Evolutionary conservation across 2,888 invertebrate species (phyloP).

Genomic region (Trachelus troglodyta): DNA sequence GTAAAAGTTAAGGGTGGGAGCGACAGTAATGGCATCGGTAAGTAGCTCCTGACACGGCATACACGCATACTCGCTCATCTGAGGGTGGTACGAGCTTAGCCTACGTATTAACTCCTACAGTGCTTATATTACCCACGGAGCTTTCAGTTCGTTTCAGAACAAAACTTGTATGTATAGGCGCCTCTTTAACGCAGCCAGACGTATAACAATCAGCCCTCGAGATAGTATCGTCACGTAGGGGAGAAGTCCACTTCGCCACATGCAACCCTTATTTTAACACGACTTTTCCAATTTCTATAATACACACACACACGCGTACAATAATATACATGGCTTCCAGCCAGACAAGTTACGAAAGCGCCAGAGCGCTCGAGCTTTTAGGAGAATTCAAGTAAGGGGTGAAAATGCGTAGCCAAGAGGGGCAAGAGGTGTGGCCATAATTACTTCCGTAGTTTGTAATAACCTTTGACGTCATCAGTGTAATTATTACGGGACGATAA

Average conservation of each 20-base stretch:
- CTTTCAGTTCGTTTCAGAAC: neutral
- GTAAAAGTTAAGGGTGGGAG: conserved; percentile 17
- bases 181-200: neutral
- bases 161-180: neutral
- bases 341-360: neutral
- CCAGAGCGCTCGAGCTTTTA: neutral
- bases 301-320: neutral
- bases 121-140: neutral
- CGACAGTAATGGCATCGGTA: conserved; percentile 39
- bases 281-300: neutral
- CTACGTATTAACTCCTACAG: neutral
- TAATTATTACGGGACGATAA: conserved; percentile 12
- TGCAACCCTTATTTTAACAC: neutral
- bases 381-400: neutral
- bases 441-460: conserved; percentile 14
- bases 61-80: neutral
- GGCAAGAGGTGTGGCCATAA: conserved; percentile 5
- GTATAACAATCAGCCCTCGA: conserved; percentile 7
- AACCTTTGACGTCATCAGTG: conserved; percentile 17
- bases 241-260: conserved; percentile 2
- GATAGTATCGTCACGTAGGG: conserved; percentile 9
- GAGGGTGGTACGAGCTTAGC: neutral
- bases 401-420: neutral
- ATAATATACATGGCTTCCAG: neutral
- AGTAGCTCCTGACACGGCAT: conserved; percentile 31